phyloP scores from a whole-genome alignment of 2,113 vertebrate genomes.

The Festucalex cinctus region DNA sequence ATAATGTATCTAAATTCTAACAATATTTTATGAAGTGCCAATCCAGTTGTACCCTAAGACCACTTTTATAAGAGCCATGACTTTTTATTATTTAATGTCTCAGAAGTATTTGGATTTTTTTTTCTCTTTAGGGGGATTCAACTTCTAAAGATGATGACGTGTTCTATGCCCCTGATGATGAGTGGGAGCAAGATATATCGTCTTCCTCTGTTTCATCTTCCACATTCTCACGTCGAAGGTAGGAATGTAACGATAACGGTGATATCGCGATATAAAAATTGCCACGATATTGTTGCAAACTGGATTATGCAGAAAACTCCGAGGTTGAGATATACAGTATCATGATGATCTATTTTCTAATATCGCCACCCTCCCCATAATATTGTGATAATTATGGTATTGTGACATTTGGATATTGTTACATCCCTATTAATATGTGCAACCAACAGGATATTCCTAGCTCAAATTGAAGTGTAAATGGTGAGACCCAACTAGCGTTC shows the following conservation, averaged over 20 bases:
- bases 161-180: constrained; percentile 89
- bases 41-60: background rate
- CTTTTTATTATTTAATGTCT: constrained; percentile 25
- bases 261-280: too few relatives aligned
- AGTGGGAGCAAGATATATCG: constrained; percentile 92
- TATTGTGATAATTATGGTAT: too few relatives aligned
- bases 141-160: constrained; percentile 78
- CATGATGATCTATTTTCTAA: too few relatives aligned
- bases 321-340: too few relatives aligned
- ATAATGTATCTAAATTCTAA: background rate
- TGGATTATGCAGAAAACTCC: too few relatives aligned
- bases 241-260: constrained; percentile 30
- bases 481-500: too few relatives aligned
- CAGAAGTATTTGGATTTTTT: constrained; percentile 23
- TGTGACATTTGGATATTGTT: too few relatives aligned
- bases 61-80: background rate
- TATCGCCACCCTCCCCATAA: too few relatives aligned
- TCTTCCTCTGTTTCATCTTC: constrained; percentile 59
- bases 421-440: too few relatives aligned
- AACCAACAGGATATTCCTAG: too few relatives aligned
- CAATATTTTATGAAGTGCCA: background rate
- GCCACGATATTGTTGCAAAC: too few relatives aligned
- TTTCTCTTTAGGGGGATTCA: constrained; percentile 72
- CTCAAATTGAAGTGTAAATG: too few relatives aligned
- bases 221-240: constrained; percentile 87